Evolutionary conservation across 2,113 vertebrate genomes (phyloP).

Genomic region (Gambusia affinis): DNA sequence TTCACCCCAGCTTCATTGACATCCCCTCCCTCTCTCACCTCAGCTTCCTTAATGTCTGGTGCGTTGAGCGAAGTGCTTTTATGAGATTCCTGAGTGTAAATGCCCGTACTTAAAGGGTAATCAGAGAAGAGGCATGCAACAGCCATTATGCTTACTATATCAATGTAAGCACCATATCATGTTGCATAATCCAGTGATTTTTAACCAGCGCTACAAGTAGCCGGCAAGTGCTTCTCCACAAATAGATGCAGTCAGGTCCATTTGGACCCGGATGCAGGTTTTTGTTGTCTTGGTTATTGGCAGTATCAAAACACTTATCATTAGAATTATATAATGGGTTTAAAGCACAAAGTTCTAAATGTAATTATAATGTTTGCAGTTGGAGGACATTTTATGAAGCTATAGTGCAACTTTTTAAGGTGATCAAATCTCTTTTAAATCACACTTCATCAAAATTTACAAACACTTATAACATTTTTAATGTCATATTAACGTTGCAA

Average conservation of each 20-base stretch:
- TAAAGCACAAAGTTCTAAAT: neutral
- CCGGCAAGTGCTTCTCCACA: neutral
- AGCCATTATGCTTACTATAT: conserved; percentile 13
- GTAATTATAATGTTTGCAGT: neutral
- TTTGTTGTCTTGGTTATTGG: neutral
- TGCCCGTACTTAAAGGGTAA: conserved; percentile 8
- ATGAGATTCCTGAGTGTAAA: conserved; percentile 54
- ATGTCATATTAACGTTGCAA: no score
- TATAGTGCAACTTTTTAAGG: no score
- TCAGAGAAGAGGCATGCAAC: conserved; percentile 37
- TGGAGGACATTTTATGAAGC: neutral
- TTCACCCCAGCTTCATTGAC: conserved; percentile 53
- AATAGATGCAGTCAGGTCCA: neutral
- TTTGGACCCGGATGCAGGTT: neutral
- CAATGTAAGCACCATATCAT: conserved; percentile 6
- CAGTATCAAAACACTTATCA: neutral
- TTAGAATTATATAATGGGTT: neutral
- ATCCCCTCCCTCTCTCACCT: conserved; percentile 32
- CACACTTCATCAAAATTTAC: no score
- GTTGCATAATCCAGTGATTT: neutral
- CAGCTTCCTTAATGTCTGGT: conserved; percentile 25
- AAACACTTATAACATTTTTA: no score
- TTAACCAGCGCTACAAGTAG: neutral
- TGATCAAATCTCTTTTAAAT: no score
- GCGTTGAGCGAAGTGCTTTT: conserved; percentile 52